Percentiles rank a stretch among this genome's conserved stretches.
phyloP scores from a whole-genome alignment of 1,140 invertebrate species.

The Cephus cinctus region DNA sequence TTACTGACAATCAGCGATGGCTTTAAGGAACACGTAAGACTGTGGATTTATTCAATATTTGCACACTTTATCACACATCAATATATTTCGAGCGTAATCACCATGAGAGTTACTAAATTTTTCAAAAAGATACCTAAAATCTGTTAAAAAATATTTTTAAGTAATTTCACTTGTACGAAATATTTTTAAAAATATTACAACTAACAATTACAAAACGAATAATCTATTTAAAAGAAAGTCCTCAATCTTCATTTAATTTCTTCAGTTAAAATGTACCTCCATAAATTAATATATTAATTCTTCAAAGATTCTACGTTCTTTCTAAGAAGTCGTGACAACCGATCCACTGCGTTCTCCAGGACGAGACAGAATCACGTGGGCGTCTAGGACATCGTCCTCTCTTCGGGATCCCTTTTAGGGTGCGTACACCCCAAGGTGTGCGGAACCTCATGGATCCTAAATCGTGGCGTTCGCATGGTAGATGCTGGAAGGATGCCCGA shows the following conservation, averaged over 20 bases:
- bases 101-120: not conserved
- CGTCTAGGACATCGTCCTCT: slow-evolving; percentile 32
- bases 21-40: not conserved
- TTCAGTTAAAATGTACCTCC: too few species aligned
- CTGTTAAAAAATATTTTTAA: not conserved
- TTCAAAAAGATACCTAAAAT: too few species aligned
- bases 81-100: not conserved
- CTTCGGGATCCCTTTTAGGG: slow-evolving; percentile 30
- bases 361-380: slow-evolving; percentile 22
- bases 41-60: not conserved
- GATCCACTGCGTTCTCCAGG: slow-evolving; percentile 5
- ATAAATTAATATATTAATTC: too few species aligned
- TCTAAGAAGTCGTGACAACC: slow-evolving; percentile 3
- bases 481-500: not conserved
- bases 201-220: too few species aligned
- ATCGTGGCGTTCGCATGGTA: slow-evolving; percentile 19
- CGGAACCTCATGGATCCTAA: slow-evolving; percentile 19
- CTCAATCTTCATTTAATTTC: too few species aligned
- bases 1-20: slow-evolving; percentile 10
- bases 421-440: slow-evolving; percentile 29
- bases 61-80: not conserved
- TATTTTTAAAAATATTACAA: too few species aligned
- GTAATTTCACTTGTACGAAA: not conserved
- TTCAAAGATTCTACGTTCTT: slow-evolving; percentile 8
- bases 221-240: too few species aligned